Percentiles rank a stretch among this genome's conserved stretches.
Evolutionary conservation across 2,797 vertebrate genomes (phyloP).

Genomic region (Gymnopithys bicolor): DNA sequence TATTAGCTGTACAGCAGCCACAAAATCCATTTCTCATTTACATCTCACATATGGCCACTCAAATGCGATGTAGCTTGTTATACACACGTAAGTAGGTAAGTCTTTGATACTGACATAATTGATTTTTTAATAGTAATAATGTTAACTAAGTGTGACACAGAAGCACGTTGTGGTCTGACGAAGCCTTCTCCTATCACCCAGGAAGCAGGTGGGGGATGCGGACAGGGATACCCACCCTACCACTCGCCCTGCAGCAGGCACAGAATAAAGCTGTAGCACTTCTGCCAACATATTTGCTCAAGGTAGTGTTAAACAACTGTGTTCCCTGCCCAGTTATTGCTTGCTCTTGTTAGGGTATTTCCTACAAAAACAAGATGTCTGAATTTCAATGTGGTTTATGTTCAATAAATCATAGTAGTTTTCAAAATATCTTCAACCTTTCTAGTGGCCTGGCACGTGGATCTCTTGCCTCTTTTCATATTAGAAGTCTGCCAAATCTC

Average conservation of each 20-base stretch:
- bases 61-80: not conserved
- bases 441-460: not conserved
- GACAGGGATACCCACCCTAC: not conserved
- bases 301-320: not conserved
- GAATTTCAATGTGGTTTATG: not conserved
- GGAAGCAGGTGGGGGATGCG: not conserved
- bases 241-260: rapidly evolving
- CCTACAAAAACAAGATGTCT: not conserved
- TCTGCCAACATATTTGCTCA: rapidly evolving
- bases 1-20: not conserved
- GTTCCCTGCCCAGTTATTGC: not conserved
- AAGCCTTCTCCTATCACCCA: not conserved
- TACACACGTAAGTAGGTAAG: not conserved
- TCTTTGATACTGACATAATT: not conserved
- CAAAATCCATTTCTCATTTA: not conserved
- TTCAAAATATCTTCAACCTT: conserved; percentile 22
- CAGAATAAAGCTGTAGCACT: not conserved
- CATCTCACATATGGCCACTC: not conserved
- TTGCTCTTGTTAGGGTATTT: not conserved
- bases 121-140: not conserved
- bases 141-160: not conserved
- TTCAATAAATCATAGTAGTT: not conserved
- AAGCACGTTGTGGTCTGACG: rapidly evolving
- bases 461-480: not conserved
- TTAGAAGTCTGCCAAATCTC: not conserved